A percentile compares a stretch with the other conserved stretches of the same genome.
phyloP scores from a whole-genome alignment of 1,140 invertebrate species.

The Luehdorfia chinensis region DNA sequence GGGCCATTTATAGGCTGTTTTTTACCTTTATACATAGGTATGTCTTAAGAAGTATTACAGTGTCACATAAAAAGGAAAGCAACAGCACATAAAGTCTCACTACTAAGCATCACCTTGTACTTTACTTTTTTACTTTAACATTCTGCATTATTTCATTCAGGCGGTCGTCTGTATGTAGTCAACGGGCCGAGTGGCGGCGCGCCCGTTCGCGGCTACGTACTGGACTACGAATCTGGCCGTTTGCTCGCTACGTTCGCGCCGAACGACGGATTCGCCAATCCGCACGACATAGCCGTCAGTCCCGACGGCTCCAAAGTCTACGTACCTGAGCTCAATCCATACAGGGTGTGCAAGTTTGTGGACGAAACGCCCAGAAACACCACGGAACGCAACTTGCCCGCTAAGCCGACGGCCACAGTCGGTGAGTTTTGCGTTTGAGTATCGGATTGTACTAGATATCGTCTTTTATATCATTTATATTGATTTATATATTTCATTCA shows the following conservation, averaged over 20 bases:
- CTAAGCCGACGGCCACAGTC: slow-evolving; percentile 67
- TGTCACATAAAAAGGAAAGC: too few species aligned
- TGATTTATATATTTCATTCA: too few species aligned
- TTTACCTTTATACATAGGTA: too few species aligned
- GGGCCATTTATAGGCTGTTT: too few species aligned
- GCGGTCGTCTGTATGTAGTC: slow-evolving; percentile 74
- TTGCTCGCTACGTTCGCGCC: slow-evolving; percentile 81
- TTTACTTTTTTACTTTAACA: too few species aligned
- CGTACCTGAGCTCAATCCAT: slow-evolving; percentile 84
- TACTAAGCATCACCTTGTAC: too few species aligned
- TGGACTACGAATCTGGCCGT: slow-evolving; percentile 79
- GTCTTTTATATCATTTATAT: too few species aligned
- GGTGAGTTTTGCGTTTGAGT: too few species aligned
- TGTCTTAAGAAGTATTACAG: too few species aligned
- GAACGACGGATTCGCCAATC: slow-evolving; percentile 79
- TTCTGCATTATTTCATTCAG: too few species aligned
- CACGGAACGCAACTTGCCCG: slow-evolving; percentile 28
- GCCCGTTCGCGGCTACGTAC: slow-evolving; percentile 81
- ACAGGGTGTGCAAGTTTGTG: slow-evolving; percentile 62
- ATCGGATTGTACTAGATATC: too few species aligned
- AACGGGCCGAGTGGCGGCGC: slow-evolving; percentile 68
- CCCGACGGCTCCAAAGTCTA: slow-evolving; percentile 83
- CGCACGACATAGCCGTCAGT: slow-evolving; percentile 86
- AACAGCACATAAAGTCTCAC: too few species aligned
- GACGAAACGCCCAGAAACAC: slow-evolving; percentile 34